phyloP scores from a whole-genome alignment of 1,140 invertebrate species.

The Lordiphosa collinella region DNA sequence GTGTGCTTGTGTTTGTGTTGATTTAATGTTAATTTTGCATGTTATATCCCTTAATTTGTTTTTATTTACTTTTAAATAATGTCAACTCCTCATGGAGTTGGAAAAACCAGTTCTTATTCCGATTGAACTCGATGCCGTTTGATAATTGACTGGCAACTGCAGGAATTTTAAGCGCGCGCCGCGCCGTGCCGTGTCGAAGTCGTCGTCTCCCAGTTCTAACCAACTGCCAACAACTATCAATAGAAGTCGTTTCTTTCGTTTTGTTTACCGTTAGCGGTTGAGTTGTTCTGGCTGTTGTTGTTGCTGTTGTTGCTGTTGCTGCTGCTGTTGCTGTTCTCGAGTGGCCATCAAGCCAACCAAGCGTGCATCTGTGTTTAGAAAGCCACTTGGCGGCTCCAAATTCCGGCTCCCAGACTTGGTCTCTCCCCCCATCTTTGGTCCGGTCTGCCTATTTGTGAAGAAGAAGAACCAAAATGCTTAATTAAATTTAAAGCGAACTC shows the following conservation, averaged over 20 bases:
- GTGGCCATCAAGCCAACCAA: constrained; percentile 57
- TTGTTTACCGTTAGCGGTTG: constrained; percentile 68
- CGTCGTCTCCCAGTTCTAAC: constrained; percentile 7
- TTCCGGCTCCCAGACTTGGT: constrained; percentile 12
- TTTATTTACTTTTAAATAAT: constrained; percentile 31
- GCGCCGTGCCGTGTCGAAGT: too few species aligned
- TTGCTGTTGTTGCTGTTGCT: constrained; percentile 26
- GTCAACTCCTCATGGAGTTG: too few species aligned
- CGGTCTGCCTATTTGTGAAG: constrained; percentile 7
- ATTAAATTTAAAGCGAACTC: constrained; percentile 60
- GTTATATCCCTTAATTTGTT: constrained; percentile 29
- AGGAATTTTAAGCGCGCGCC: constrained; percentile 62
- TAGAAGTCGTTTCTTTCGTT: constrained; percentile 52
- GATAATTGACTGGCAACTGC: constrained; percentile 31
- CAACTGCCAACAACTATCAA: constrained; percentile 32
- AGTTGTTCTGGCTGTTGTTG: too few species aligned
- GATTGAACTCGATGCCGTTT: constrained; percentile 7
- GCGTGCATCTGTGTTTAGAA: constrained; percentile 63
- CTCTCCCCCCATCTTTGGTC: constrained; percentile 7
- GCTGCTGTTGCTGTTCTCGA: constrained; percentile 30
- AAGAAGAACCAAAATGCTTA: constrained; percentile 46
- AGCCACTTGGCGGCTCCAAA: constrained; percentile 53
- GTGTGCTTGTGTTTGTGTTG: constrained; percentile 17
- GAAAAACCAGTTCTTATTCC: constrained; percentile 6
- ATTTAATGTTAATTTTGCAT: constrained; percentile 33